Evolutionary conservation across 2,113 vertebrate genomes (phyloP), one percentile per base, ranked within the genome.

Genomic region (Sturnus vulgaris): DNA sequence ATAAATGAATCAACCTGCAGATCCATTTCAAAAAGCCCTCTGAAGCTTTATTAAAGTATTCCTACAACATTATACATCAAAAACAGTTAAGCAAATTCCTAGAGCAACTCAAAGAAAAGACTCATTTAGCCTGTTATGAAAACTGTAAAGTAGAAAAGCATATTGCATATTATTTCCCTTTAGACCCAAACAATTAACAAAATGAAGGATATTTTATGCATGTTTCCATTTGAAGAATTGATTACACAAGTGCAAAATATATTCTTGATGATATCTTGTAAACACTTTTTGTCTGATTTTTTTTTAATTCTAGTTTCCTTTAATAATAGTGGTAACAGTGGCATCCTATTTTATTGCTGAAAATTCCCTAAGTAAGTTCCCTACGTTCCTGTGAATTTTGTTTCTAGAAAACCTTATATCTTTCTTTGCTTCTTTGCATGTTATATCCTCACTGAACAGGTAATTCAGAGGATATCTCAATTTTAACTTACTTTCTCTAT

Each of bases 11-110:
- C 72, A 84, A 60, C 16, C 83, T 78, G 50, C 30, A 39, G 46
- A 46, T 88, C 20, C 42, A 56, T 76, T 87, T 91, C 73, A 89
- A 57, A 80, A 91, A 84, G 72, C n/a, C 23, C 16, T 82, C 65
- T 92, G 77, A 92, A 82, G 25, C 12, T 82, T 59, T 49, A 47
- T 57, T 71, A 64, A 93, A 95, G 49, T 84, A 84, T 76, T 53
- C 25, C 87, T 64, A 53, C 46, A 71, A 82, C 61, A 49, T 82
- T 71, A 76, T 39, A 65, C 46, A 85, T 57, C 84, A 87, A 92
- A 85, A 89, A 40, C 84, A 93, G 53, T 35, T 56, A 87, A 82
- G 69, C 20, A 92, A 91, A 92, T 87, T 85, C 73, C 46, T 87
- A 33, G 22, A 88, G 46, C 13, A 78, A 47, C 42, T 82, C 70